A percentile compares a stretch with the other conserved stretches of the same genome.
Conservation (phyloP, 2,888 invertebrate species). For the Zelleria hepariella region DNA sequence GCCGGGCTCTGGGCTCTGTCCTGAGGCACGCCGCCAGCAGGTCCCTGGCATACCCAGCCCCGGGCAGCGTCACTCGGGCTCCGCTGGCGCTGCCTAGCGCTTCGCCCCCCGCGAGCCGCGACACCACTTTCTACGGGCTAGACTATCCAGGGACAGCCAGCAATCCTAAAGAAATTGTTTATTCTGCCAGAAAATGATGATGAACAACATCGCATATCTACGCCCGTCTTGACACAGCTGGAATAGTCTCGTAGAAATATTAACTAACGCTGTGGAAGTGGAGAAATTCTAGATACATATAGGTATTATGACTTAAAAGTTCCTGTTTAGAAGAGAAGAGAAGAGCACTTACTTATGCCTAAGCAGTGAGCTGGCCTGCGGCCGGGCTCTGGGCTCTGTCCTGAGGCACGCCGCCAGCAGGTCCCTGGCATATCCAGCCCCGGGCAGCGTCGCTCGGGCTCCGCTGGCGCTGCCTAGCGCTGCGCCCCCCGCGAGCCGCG, state of each 20-base stretch:
- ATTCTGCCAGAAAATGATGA: too few relatives aligned
- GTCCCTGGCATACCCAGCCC: constrained; percentile 49
- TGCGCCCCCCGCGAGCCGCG: constrained; percentile 50
- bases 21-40: constrained; percentile 66
- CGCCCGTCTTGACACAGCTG: too few relatives aligned
- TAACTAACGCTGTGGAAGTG: too few relatives aligned
- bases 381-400: constrained; percentile 77
- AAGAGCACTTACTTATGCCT: constrained; percentile 62
- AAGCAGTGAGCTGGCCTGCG: constrained; percentile 74
- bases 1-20: constrained; percentile 77
- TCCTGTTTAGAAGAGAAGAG: background rate
- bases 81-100: constrained; percentile 27
- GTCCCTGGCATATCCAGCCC: constrained; percentile 49
- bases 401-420: constrained; percentile 66
- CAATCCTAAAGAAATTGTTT: too few relatives aligned
- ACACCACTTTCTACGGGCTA: constrained; percentile 60
- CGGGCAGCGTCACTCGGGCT: constrained; percentile 31
- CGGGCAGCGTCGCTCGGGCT: constrained; percentile 31
- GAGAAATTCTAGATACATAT: too few relatives aligned
- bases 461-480: constrained; percentile 27
- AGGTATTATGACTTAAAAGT: too few relatives aligned
- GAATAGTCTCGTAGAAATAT: too few relatives aligned
- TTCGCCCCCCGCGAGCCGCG: constrained; percentile 50
- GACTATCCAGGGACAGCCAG: too few relatives aligned
- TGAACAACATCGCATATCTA: too few relatives aligned